Evolutionary conservation across 2,888 invertebrate genomes (phyloP), one percentile per base, ranked within the genome.

Genomic region (Lasioglossum vierecki): DNA sequence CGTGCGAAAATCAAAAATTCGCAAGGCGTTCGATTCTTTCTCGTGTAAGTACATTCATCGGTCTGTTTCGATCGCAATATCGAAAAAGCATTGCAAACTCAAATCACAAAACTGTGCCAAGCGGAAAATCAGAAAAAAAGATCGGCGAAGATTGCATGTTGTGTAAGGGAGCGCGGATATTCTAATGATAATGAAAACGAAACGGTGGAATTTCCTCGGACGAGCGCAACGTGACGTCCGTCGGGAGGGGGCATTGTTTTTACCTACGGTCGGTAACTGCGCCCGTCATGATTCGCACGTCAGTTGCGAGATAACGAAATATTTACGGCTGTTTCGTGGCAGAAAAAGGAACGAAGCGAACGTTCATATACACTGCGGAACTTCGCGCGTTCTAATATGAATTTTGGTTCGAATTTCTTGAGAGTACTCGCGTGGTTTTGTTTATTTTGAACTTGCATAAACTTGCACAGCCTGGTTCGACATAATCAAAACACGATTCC

Each of bases 71-170:
- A 41, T 72, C 53, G 76, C 82, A 70, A 73, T 79, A 70, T 75
- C 77, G 66, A 41, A 26, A 82, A 83, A 78, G 63, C 85, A 82
- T 85, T 90, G 90, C 89, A 91, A 91, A 91, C 86, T 91, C 82
- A 91, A 88, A 88, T 91, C 89, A 85, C 84, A 88, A 70, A 91
- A 90, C 89, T 87, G 89, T 90, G 91, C 88, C 89, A 91, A 91
- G 90, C 90, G 86, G 90, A 80, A 87, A 82, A 76, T 71, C 70
- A 84, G 88, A 83, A 86, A 75, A 85, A 85, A 81, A 35, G 13
- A 46, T 70, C 72, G 63, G 70, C 77, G 71, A 60, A 68, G 66
- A 79, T 82, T 79, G 73, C 79, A 44, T 82, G 72, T 86, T 72
- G 79, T 77, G 79, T 82, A 75, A 70, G 72, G 76, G 74, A 86